Percentiles rank a stretch among this genome's conserved stretches.
Conservation (phyloP, 2,888 invertebrate species). For the Hyppa rectilinea region DNA sequence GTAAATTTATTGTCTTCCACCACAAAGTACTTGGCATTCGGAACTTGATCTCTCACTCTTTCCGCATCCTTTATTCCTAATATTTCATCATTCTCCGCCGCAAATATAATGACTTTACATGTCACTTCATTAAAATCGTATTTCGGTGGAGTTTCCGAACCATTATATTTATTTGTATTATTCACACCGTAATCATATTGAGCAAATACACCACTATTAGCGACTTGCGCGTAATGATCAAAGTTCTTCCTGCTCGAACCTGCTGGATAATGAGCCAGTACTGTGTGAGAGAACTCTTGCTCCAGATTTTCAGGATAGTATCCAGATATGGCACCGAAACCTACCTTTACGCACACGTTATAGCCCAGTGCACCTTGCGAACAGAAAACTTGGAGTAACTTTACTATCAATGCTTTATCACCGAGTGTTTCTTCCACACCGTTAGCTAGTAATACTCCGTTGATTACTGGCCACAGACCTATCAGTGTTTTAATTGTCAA, state of each 20-base stretch:
- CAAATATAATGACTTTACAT: no score
- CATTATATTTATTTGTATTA: no score
- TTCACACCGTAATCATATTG: conserved; percentile 22
- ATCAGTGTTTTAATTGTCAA: background rate
- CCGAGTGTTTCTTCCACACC: conserved; percentile 40
- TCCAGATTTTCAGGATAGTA: conserved; percentile 17
- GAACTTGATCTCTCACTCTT: no score
- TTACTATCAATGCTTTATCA: conserved; percentile 25
- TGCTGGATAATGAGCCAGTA: background rate
- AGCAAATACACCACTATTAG: conserved; percentile 10
- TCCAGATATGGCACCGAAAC: conserved; percentile 5
- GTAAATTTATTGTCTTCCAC: no score
- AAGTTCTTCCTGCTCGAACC: conserved; percentile 15
- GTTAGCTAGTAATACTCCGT: background rate
- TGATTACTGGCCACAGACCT: conserved; percentile 8
- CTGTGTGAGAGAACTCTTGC: background rate
- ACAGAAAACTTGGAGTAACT: conserved; percentile 23
- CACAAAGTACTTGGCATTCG: no score
- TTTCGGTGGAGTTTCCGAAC: no score
- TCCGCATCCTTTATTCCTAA: no score
- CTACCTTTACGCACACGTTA: conserved; percentile 21
- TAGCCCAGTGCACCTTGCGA: conserved; percentile 46
- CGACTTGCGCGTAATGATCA: background rate
- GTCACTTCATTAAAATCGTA: no score
- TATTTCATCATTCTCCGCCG: no score